These are phyloP conservation scores for Druceiella hillmani DNA, from an alignment of 2,888 invertebrate species.

Conservation along the genomic window DNA sequence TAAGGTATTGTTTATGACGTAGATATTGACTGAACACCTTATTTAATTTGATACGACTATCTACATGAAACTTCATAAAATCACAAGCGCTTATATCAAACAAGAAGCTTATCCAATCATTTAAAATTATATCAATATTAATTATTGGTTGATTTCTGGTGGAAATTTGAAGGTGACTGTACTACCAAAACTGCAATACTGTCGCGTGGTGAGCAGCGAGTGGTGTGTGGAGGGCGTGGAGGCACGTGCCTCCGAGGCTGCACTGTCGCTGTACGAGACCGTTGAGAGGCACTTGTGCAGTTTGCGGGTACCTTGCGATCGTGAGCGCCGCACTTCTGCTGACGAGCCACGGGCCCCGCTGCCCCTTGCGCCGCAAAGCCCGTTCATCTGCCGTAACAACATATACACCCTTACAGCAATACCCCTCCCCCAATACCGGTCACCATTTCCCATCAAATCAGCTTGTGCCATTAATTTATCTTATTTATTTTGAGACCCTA, in stretches of 20 bases:
- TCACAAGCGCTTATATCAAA: no score
- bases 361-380: conserved; percentile 59
- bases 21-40: no score
- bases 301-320: conserved; percentile 93
- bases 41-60: no score
- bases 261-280: conserved; percentile 73
- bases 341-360: conserved; percentile 34
- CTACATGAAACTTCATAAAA: no score
- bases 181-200: conserved; percentile 95
- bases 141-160: conserved; percentile 21
- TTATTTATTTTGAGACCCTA: no score
- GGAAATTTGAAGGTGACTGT: conserved; percentile 59
- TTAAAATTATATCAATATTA: conserved; percentile 2
- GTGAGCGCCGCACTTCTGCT: conserved; percentile 83
- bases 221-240: conserved; percentile 51
- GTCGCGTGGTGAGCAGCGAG: conserved; percentile 77
- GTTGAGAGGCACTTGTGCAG: conserved; percentile 89
- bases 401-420: conserved; percentile 20
- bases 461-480: no score
- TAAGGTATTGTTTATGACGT: no score
- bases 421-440: conserved; percentile 13
- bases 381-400: conserved; percentile 68
- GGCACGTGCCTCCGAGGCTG: conserved; percentile 41
- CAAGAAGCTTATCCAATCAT: conserved; percentile 17
- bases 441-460: conserved; percentile 11